Evolutionary conservation across 1,140 invertebrate genomes (phyloP).

Genomic region (Drosophila tropicalis): DNA sequence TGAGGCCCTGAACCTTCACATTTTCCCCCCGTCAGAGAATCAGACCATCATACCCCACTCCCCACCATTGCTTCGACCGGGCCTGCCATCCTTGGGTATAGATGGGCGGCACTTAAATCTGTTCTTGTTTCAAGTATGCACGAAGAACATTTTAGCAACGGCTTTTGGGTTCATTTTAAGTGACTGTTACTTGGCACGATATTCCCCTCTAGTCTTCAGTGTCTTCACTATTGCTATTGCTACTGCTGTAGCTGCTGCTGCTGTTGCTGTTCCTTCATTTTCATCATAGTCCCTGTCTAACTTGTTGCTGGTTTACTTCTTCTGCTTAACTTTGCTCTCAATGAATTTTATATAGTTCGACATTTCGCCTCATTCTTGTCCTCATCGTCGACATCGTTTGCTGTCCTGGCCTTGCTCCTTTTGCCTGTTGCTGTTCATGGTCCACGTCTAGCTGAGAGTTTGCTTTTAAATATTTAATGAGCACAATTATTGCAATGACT

Average conservation of each 20-base stretch:
- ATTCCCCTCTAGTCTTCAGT: slow-evolving; percentile 26
- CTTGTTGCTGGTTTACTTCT: slow-evolving; percentile 67
- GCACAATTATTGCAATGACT: slow-evolving; percentile 68
- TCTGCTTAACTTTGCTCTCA: slow-evolving; percentile 77
- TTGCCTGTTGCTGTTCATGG: slow-evolving; percentile 35
- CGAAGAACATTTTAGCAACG: slow-evolving; percentile 62
- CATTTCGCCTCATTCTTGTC: slow-evolving; percentile 48
- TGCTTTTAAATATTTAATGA: slow-evolving; percentile 70
- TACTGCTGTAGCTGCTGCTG: neutral
- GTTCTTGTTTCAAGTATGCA: slow-evolving; percentile 71
- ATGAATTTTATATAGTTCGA: slow-evolving; percentile 79
- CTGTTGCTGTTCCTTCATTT: slow-evolving; percentile 3
- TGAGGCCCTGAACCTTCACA: slow-evolving; percentile 42
- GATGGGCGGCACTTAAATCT: slow-evolving; percentile 66
- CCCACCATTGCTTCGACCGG: slow-evolving; percentile 6
- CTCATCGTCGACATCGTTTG: slow-evolving; percentile 32
- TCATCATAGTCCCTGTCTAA: slow-evolving; percentile 37
- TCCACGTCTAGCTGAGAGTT: slow-evolving; percentile 47
- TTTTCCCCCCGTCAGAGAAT: slow-evolving; percentile 8
- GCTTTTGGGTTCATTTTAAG: slow-evolving; percentile 66
- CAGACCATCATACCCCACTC: too few relatives aligned
- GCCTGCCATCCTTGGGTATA: slow-evolving; percentile 17
- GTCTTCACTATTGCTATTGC: neutral
- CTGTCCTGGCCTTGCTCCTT: slow-evolving; percentile 40
- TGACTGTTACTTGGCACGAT: slow-evolving; percentile 74